Conservation (phyloP, 2,888 invertebrate genomes). For the Eudemis profundana region DNA sequence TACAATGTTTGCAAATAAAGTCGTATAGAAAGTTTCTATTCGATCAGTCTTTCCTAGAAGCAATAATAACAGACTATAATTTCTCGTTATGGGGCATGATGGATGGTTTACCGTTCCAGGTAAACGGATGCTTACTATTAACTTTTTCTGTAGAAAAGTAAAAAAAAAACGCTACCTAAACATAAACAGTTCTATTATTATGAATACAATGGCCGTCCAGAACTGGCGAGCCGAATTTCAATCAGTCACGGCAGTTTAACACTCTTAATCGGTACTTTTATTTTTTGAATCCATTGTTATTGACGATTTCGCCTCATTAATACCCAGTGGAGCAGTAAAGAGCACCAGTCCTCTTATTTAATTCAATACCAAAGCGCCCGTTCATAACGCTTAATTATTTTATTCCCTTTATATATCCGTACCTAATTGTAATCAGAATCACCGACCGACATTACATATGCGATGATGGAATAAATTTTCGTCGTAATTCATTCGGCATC, state of each 20-base stretch:
- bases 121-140: constrained; percentile 69
- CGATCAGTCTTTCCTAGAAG: constrained; percentile 65
- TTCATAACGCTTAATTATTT: constrained; percentile 73
- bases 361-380: constrained; percentile 62
- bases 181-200: constrained; percentile 80
- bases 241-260: constrained; percentile 83
- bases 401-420: constrained; percentile 53
- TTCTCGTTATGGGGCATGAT: constrained; percentile 79
- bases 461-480: constrained; percentile 9
- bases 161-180: constrained; percentile 76
- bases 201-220: constrained; percentile 70
- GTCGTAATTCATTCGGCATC: constrained; percentile 35
- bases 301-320: constrained; percentile 81
- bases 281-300: constrained; percentile 72
- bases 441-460: constrained; percentile 5
- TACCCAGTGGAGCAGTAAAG: constrained; percentile 75
- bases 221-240: constrained; percentile 76
- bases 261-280: constrained; percentile 80
- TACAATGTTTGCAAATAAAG: constrained; percentile 81
- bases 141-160: constrained; percentile 56
- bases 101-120: constrained; percentile 74
- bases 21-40: constrained; percentile 62
- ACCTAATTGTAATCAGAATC: too few species aligned
- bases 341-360: constrained; percentile 68
- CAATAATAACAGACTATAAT: constrained; percentile 70